Percentiles rank a stretch among this genome's conserved stretches.
These are phyloP conservation scores for Rhizomys pruinosus DNA, from an alignment of 2,113 vertebrate species.

Conservation along the genomic window DNA sequence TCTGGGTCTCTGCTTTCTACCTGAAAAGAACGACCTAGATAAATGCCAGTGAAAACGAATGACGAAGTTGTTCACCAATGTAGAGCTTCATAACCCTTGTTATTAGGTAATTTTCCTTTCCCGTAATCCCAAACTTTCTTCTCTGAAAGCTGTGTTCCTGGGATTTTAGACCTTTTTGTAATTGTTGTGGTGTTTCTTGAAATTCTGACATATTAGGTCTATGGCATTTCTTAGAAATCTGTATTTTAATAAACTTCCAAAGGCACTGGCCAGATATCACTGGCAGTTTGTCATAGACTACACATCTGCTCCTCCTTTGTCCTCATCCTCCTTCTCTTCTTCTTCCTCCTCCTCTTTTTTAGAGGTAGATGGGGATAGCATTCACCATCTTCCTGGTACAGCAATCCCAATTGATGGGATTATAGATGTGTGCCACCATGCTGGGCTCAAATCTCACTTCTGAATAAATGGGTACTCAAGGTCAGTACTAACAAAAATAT, in stretches of 20 bases:
- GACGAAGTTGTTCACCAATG: neutral
- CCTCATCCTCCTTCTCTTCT: neutral
- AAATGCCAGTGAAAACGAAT: neutral
- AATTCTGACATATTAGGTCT: neutral
- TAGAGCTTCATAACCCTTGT: neutral
- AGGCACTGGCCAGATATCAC: neutral
- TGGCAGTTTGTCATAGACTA: neutral
- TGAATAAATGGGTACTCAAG: neutral
- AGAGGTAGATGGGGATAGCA: neutral
- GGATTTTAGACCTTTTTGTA: neutral
- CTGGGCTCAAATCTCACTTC: neutral
- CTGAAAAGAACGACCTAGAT: neutral
- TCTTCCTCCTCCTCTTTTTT: neutral
- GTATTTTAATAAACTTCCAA: neutral
- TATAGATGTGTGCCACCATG: neutral
- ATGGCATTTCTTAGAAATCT: neutral
- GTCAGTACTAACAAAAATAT: neutral
- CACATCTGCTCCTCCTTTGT: neutral
- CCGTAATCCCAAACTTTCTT: neutral
- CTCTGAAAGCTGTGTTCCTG: neutral
- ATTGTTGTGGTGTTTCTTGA: neutral
- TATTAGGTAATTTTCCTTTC: neutral
- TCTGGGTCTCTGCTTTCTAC: conserved; percentile 13
- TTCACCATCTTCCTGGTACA: neutral
- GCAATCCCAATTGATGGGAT: neutral